Conservation (phyloP, 2,888 invertebrate genomes). For the Platycnemis pennipes region DNA sequence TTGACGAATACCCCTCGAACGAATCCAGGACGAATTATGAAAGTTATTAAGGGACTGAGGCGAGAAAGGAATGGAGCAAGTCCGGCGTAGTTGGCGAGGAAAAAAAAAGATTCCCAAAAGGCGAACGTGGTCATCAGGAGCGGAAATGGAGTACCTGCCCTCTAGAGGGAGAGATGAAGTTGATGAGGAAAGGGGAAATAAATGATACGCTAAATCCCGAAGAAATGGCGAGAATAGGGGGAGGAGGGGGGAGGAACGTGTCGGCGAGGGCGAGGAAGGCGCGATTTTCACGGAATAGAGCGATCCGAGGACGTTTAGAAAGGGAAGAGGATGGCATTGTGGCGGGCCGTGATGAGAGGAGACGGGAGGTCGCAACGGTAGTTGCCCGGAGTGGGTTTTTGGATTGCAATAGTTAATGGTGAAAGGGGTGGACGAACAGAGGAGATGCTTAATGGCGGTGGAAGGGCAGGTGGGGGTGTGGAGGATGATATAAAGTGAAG, state of each 20-base stretch:
- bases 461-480: neutral
- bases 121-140: neutral
- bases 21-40: neutral
- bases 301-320: neutral
- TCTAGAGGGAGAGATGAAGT: neutral
- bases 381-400: neutral
- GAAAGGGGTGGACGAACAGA: neutral
- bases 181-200: neutral
- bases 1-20: neutral
- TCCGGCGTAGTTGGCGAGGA: neutral
- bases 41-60: neutral
- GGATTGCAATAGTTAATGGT: neutral
- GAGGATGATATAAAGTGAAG: neutral
- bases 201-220: neutral
- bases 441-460: neutral
- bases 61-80: neutral
- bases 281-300: neutral
- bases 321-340: neutral
- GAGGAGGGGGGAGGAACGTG: too few relatives aligned
- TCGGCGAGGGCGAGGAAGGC: neutral
- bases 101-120: neutral
- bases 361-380: constrained; percentile 8
- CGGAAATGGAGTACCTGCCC: neutral
- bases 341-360: neutral
- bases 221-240: neutral